Conservation (phyloP, 2,888 invertebrate genomes). For the Standfussiana lucernea region DNA sequence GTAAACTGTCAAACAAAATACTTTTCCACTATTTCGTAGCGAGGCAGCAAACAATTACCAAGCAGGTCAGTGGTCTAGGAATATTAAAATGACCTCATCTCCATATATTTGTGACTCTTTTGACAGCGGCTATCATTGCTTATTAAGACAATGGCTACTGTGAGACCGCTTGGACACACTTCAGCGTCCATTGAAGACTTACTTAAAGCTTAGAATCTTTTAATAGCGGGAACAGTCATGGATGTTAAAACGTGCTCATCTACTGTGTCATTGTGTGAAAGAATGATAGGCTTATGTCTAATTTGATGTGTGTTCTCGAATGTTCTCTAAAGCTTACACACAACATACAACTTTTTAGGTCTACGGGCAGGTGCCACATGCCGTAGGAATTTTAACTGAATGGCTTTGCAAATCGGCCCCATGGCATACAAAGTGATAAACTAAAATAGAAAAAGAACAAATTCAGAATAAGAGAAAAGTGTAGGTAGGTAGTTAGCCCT, state of each 20-base stretch:
- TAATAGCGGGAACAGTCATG: neutral
- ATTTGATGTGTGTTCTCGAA: neutral
- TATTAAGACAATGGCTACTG: slow-evolving; percentile 16
- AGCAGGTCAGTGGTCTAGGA: neutral
- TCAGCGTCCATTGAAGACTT: slow-evolving; percentile 3
- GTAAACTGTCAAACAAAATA: no score
- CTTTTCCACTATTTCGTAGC: neutral
- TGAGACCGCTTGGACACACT: slow-evolving; percentile 1
- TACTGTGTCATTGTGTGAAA: neutral
- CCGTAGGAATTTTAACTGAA: neutral
- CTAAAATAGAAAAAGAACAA: neutral
- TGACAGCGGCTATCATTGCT: neutral
- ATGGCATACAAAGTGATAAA: neutral
- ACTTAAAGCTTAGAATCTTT: neutral
- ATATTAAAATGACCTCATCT: slow-evolving; percentile 19
- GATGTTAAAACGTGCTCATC: slow-evolving; percentile 8
- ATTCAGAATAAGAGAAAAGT: neutral
- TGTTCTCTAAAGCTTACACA: neutral
- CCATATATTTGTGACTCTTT: neutral
- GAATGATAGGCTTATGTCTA: neutral
- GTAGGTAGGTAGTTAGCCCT: neutral
- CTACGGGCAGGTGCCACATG: neutral
- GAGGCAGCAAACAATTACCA: neutral
- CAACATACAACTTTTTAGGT: neutral
- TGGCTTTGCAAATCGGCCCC: neutral